Conservation (phyloP, 2,797 vertebrate species). For the Sciurus carolinensis region DNA sequence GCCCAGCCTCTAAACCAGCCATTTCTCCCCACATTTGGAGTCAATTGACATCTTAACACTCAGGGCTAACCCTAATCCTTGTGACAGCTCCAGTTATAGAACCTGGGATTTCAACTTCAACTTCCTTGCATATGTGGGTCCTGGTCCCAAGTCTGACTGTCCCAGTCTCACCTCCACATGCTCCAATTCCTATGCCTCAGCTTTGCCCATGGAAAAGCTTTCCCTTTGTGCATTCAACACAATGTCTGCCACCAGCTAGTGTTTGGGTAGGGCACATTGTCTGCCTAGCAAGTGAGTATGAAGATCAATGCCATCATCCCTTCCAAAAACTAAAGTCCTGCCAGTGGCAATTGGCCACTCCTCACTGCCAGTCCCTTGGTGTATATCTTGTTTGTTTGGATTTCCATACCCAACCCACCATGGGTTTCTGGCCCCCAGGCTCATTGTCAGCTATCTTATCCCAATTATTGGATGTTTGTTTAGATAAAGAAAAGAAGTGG, state of each 20-base stretch:
- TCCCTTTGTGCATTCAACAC: constrained; percentile 26
- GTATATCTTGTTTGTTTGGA: background rate
- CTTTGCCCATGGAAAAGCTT: background rate
- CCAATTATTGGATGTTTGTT: background rate
- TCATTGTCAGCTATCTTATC: constrained; percentile 20
- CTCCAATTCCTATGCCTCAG: background rate
- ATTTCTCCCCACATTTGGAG: background rate
- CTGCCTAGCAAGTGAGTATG: background rate
- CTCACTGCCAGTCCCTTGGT: background rate
- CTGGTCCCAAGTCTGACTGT: background rate
- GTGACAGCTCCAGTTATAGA: background rate
- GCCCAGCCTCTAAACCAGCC: background rate
- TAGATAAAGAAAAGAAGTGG: background rate
- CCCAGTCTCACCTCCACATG: background rate
- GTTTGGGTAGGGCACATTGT: background rate
- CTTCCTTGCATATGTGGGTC: background rate
- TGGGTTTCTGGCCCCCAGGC: background rate
- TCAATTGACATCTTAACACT: background rate
- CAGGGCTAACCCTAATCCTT: background rate
- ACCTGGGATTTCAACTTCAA: background rate
- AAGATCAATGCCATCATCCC: background rate
- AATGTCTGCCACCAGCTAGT: background rate
- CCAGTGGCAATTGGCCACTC: background rate
- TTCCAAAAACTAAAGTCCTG: constrained; percentile 3
- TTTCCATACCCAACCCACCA: background rate